These are phyloP conservation scores for Pseudomyrmex pallidus DNA, from an alignment of 1,140 invertebrate species.

Conservation along the genomic window DNA sequence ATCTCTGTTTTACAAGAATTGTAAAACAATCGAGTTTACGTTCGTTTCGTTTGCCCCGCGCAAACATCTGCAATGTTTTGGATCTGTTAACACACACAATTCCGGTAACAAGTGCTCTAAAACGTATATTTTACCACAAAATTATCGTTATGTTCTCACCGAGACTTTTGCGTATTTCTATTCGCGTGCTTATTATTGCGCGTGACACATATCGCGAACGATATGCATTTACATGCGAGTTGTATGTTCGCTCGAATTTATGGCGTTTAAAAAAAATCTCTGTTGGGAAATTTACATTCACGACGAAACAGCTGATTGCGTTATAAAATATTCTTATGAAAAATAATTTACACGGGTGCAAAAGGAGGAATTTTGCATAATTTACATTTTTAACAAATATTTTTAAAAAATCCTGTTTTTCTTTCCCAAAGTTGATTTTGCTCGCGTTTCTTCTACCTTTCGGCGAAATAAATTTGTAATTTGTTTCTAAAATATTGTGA, in stretches of 20 bases:
- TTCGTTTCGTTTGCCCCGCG: background rate
- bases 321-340: conserved; percentile 24
- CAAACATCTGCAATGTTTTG: conserved; percentile 14
- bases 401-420: background rate
- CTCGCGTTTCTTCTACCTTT: background rate
- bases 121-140: conserved; percentile 30
- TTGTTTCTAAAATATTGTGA: too few relatives aligned
- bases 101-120: conserved; percentile 7
- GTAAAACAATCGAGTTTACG: conserved; percentile 36
- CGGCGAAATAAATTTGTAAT: background rate
- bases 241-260: background rate
- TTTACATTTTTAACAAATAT: conserved; percentile 5
- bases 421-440: conserved; percentile 24
- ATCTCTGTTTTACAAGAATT: conserved; percentile 42
- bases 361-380: background rate
- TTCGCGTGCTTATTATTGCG: conserved; percentile 32
- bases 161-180: conserved; percentile 23
- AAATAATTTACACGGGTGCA: background rate
- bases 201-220: conserved; percentile 4
- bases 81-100: conserved; percentile 23
- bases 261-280: conserved; percentile 32
- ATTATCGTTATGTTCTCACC: conserved; percentile 26
- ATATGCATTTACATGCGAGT: background rate
- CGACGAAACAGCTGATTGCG: background rate
- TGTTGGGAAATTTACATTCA: conserved; percentile 3